A percentile compares a stretch with the other conserved stretches of the same genome.
phyloP scores from a whole-genome alignment of 2,797 vertebrate genomes.

The Lagorchestes hirsutus region DNA sequence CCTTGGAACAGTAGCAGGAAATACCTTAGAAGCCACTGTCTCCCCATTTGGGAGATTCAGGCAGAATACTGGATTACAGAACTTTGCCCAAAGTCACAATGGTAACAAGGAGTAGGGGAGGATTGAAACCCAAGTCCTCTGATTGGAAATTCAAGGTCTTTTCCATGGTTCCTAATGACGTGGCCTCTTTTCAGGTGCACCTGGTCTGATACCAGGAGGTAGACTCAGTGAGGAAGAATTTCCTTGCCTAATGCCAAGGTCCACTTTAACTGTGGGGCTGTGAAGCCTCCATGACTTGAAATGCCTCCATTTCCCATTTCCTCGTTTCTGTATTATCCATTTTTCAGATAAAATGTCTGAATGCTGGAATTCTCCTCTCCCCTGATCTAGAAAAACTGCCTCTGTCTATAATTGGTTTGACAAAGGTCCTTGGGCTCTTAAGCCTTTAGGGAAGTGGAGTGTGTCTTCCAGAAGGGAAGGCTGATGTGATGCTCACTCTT shows the following conservation, averaged over 20 bases:
- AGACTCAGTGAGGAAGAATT: neutral
- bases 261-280: neutral
- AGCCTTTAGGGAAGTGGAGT: constrained; percentile 2
- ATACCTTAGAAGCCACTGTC: neutral
- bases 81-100: neutral
- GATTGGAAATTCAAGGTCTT: neutral
- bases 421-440: neutral
- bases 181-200: neutral
- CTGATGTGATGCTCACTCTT: neutral
- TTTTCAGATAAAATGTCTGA: neutral
- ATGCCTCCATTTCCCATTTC: neutral
- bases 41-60: neutral
- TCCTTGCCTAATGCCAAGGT: neutral
- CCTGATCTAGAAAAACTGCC: neutral
- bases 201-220: neutral
- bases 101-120: neutral
- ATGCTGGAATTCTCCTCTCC: neutral
- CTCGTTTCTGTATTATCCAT: neutral
- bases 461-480: neutral
- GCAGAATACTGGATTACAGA: neutral
- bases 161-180: neutral
- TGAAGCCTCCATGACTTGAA: neutral
- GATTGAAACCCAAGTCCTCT: neutral
- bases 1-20: neutral
- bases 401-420: neutral